Percentiles rank a stretch among this genome's conserved stretches.
Evolutionary conservation across 2,113 vertebrate species (phyloP).

Genomic region (Stomatorhinus ivindoensis): DNA sequence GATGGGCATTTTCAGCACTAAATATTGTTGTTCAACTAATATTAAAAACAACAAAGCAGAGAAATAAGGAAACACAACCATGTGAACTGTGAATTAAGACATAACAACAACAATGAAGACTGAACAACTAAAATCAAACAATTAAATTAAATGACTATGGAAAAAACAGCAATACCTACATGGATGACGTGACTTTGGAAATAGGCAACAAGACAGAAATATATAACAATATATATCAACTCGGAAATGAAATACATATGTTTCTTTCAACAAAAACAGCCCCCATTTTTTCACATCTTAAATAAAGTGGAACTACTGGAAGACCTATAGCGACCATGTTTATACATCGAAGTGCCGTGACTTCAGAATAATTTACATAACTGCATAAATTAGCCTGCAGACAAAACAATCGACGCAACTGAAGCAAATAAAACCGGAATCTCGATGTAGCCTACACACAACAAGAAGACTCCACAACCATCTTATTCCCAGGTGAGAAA

Average conservation of each 20-base stretch:
- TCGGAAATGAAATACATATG: background rate
- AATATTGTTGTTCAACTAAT: background rate
- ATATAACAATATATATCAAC: background rate
- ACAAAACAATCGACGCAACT: background rate
- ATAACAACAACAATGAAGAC: background rate
- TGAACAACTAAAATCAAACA: background rate
- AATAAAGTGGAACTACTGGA: background rate
- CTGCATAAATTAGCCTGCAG: background rate
- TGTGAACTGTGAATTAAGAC: background rate
- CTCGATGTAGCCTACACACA: background rate
- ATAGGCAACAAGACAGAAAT: background rate
- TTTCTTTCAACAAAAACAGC: background rate
- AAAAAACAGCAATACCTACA: background rate
- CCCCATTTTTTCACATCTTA: background rate
- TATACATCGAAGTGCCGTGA: background rate
- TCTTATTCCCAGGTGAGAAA: background rate
- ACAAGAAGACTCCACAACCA: background rate
- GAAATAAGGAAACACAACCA: background rate
- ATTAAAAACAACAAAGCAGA: background rate
- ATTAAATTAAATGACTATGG: background rate
- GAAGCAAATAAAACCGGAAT: background rate
- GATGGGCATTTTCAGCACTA: background rate
- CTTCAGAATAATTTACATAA: background rate
- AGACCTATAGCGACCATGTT: background rate
- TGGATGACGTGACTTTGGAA: background rate